Conservation (phyloP, 2,888 invertebrate species). For the Xanthorhoe spadicearia region DNA sequence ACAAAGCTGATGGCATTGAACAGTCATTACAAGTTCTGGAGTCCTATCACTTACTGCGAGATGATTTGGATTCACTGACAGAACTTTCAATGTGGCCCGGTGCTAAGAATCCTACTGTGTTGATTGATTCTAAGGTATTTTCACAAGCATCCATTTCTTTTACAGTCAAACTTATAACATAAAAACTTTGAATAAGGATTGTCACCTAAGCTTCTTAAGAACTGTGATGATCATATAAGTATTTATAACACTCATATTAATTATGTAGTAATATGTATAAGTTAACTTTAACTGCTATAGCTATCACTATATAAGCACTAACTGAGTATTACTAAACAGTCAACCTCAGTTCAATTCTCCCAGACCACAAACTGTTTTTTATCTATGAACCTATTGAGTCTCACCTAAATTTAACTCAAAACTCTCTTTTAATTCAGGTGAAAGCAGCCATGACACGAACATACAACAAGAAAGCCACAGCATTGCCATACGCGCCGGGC, state of each 20-base stretch:
- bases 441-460: conserved; percentile 97
- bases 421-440: conserved; percentile 79
- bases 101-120: conserved; percentile 89
- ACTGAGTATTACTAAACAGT: too few species aligned
- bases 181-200: too few species aligned
- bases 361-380: too few species aligned
- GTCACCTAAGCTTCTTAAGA: too few species aligned
- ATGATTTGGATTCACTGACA: conserved; percentile 95
- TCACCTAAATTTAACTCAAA: background rate
- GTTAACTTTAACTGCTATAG: too few species aligned
- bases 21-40: conserved; percentile 90
- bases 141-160: too few species aligned
- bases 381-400: background rate
- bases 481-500: conserved; percentile 91
- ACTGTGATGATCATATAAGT: too few species aligned
- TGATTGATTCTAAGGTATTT: conserved; percentile 89
- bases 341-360: too few species aligned
- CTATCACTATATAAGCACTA: too few species aligned
- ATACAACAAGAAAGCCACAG: conserved; percentile 93
- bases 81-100: conserved; percentile 95
- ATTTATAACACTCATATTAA: too few species aligned
- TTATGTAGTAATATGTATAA: too few species aligned
- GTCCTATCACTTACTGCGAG: conserved; percentile 93
- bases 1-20: conserved; percentile 89
- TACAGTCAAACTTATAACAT: too few species aligned